These are phyloP conservation scores for Semibalanus balanoides DNA, from an alignment of 1,140 invertebrate genomes.

Conservation along the genomic window DNA sequence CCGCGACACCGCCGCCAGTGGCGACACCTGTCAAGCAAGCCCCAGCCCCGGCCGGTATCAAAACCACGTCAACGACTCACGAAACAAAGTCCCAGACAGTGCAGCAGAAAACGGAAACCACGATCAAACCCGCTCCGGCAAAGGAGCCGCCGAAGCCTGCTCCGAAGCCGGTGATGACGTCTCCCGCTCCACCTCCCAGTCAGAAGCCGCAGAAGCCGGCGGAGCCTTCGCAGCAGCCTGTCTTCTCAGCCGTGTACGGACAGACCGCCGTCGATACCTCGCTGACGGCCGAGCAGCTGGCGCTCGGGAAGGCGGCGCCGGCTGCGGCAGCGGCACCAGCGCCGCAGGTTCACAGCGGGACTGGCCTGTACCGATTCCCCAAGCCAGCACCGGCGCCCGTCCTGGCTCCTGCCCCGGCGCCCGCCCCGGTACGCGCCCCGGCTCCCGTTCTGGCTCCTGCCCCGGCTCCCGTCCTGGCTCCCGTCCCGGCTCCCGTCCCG, in stretches of 20 bases:
- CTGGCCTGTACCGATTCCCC: not conserved
- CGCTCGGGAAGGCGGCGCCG: constrained; percentile 13
- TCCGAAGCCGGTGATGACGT: not conserved
- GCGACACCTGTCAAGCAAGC: too few relatives aligned
- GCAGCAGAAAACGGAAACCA: not conserved
- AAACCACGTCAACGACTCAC: not conserved
- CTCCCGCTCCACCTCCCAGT: too few relatives aligned
- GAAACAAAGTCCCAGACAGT: not conserved
- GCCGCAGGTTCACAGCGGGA: not conserved
- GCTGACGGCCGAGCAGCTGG: constrained; percentile 5
- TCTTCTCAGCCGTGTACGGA: not conserved
- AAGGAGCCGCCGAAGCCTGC: not conserved
- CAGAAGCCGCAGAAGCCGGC: not conserved
- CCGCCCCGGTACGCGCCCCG: constrained; percentile 10
- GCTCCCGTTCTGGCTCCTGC: constrained; percentile 8
- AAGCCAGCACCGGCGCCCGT: constrained; percentile 9
- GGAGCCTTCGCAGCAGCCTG: too few relatives aligned
- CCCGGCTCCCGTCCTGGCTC: constrained; percentile 10
- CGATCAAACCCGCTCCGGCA: not conserved
- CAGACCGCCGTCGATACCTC: not conserved
- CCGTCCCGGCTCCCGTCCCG: constrained; percentile 8
- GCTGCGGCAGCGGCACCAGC: too few relatives aligned
- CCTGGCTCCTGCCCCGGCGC: constrained; percentile 10
- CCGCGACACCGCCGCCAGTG: not conserved
- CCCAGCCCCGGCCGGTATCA: not conserved